A percentile compares a stretch with the other conserved stretches of the same genome.
Conservation (phyloP, 2,113 vertebrate genomes). For the Antechinus flavipes region DNA sequence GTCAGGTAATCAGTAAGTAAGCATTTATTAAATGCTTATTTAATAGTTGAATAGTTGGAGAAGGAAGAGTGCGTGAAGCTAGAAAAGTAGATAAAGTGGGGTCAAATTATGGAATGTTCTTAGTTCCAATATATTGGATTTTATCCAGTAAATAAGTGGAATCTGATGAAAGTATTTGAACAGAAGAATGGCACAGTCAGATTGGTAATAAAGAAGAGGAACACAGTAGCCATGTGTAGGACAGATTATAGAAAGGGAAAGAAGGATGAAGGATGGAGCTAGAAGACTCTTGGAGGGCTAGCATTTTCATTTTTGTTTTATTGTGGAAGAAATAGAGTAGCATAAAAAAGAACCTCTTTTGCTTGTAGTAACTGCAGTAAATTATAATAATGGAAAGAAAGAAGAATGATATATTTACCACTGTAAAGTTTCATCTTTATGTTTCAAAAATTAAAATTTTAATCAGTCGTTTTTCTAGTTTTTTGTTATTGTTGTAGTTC, state of each 20-base stretch:
- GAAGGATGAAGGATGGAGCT: not conserved
- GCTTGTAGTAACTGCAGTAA: too few relatives aligned
- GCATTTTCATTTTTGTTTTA: not conserved
- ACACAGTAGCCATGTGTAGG: too few relatives aligned
- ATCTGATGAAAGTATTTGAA: not conserved
- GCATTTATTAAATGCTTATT: not conserved
- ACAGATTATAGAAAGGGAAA: not conserved
- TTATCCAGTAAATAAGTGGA: not conserved
- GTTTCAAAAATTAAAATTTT: not conserved
- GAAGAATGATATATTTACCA: not conserved
- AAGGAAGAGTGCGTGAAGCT: not conserved
- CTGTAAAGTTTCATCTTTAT: not conserved
- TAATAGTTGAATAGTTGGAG: not conserved
- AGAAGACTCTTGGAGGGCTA: not conserved
- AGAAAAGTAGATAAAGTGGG: not conserved
- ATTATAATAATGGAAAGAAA: not conserved
- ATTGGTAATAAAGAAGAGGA: not conserved
- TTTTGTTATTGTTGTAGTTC: not conserved
- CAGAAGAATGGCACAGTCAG: not conserved
- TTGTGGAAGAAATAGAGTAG: not conserved
- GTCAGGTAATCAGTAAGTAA: not conserved
- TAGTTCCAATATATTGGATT: not conserved
- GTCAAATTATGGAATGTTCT: not conserved
- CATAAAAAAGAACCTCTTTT: not conserved
- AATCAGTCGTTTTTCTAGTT: not conserved